Percentiles rank a stretch among this genome's conserved stretches.
phyloP scores from a whole-genome alignment of 2,113 vertebrate species.

The Sylvilagus bachmani region DNA sequence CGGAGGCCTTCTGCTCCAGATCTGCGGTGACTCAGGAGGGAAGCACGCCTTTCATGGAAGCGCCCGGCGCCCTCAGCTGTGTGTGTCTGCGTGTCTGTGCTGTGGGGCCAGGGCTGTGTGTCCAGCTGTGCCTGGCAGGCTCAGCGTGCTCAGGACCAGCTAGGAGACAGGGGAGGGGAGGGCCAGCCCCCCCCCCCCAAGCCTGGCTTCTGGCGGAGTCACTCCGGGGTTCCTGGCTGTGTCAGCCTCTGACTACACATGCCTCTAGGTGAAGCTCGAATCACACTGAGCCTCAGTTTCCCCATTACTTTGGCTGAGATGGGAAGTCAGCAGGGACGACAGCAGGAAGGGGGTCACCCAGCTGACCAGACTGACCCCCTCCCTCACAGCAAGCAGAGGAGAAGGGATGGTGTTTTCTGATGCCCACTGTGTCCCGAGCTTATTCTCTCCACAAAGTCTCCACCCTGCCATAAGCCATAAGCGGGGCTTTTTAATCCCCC shows the following conservation, averaged over 20 bases:
- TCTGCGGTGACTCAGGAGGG: slow-evolving; percentile 73
- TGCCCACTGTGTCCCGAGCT: neutral
- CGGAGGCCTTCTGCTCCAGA: slow-evolving; percentile 11
- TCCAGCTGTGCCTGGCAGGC: neutral
- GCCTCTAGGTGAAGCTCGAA: neutral
- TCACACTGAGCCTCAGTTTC: neutral
- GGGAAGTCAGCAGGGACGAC: neutral
- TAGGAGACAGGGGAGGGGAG: neutral
- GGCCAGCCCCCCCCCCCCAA: neutral
- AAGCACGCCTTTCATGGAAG: slow-evolving; percentile 75
- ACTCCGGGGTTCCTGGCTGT: neutral
- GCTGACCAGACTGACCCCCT: neutral
- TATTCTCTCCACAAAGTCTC: neutral
- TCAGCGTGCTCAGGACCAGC: neutral
- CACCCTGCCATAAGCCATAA: neutral
- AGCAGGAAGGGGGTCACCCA: neutral
- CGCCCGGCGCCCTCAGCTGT: neutral
- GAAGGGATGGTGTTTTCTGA: neutral
- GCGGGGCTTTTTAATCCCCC: neutral
- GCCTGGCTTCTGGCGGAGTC: neutral
- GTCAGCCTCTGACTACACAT: neutral
- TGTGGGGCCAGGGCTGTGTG: neutral
- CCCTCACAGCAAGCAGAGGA: neutral
- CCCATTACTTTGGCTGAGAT: neutral
- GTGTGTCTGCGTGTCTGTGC: neutral